Percentiles rank a stretch among this genome's conserved stretches.
phyloP scores from a whole-genome alignment of 2,113 vertebrate genomes.

The Sylvietta virens region DNA sequence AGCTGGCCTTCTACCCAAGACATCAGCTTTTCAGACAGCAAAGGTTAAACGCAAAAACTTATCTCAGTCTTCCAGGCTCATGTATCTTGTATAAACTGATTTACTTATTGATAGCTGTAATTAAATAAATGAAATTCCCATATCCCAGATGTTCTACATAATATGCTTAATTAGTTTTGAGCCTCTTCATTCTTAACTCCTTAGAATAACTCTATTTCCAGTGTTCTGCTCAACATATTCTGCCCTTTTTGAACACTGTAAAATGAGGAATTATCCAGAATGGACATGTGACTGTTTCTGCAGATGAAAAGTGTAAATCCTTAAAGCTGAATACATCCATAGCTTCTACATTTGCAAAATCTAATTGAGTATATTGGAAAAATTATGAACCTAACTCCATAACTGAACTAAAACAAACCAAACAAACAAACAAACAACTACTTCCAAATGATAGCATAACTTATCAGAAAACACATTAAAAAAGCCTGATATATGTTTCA shows the following conservation, averaged over 20 bases:
- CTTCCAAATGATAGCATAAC: neutral
- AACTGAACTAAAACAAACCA: neutral
- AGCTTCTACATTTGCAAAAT: neutral
- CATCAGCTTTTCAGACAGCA: conserved; percentile 22
- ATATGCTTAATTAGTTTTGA: neutral
- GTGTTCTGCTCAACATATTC: neutral
- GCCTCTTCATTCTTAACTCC: neutral
- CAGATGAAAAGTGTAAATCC: neutral
- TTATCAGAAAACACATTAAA: neutral
- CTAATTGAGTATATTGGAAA: neutral
- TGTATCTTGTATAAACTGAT: conserved; percentile 8
- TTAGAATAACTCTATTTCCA: neutral
- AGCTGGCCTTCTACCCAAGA: neutral
- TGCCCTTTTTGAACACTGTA: neutral
- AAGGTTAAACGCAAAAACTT: conserved; percentile 41
- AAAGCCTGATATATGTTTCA: neutral
- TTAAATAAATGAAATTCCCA: conserved; percentile 42
- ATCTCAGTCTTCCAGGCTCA: conserved; percentile 6
- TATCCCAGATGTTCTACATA: neutral
- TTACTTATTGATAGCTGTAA: conserved; percentile 3
- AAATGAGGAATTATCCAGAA: neutral
- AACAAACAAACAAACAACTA: neutral
- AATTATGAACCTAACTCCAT: neutral
- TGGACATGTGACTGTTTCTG: neutral
- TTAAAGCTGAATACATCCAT: neutral